phyloP scores from a whole-genome alignment of 2,113 vertebrate species.

The Embiotoca jacksoni region DNA sequence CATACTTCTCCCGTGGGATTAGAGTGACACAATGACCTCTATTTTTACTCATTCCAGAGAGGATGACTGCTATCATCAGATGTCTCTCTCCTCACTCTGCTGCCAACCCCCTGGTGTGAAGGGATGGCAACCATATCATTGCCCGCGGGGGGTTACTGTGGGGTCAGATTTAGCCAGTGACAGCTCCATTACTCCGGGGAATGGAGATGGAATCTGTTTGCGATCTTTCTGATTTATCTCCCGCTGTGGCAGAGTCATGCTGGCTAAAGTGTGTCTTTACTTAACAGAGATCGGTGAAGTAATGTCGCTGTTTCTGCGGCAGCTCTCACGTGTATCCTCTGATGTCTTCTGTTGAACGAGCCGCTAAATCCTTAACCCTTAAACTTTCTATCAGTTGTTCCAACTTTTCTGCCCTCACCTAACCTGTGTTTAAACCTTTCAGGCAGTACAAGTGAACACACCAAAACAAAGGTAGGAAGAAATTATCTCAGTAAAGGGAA shows the following conservation, averaged over 20 bases:
- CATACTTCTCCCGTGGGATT: slow-evolving; percentile 14
- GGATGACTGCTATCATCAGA: slow-evolving; percentile 66
- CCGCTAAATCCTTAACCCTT: slow-evolving; percentile 3
- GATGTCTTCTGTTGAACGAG: not conserved
- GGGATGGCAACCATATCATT: slow-evolving; percentile 49
- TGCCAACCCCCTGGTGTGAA: slow-evolving; percentile 22
- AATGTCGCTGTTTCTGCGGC: slow-evolving; percentile 14
- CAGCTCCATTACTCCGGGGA: slow-evolving; percentile 76
- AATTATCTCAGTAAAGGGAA: slow-evolving; percentile 28
- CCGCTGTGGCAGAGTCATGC: slow-evolving; percentile 42
- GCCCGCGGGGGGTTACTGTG: slow-evolving; percentile 57
- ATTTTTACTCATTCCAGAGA: slow-evolving; percentile 65
- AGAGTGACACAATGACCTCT: slow-evolving; percentile 67
- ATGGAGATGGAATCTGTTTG: slow-evolving; percentile 64
- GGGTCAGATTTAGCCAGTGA: slow-evolving; percentile 71
- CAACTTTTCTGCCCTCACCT: slow-evolving; percentile 9
- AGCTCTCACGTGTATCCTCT: not conserved
- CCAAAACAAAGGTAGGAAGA: slow-evolving; percentile 31
- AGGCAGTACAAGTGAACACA: not conserved
- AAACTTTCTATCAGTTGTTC: slow-evolving; percentile 11
- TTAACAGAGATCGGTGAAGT: slow-evolving; percentile 34
- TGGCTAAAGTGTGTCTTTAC: slow-evolving; percentile 26
- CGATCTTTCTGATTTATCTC: slow-evolving; percentile 53
- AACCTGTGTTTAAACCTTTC: slow-evolving; percentile 20
- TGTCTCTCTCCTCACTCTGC: slow-evolving; percentile 10